Conservation (phyloP, 2,888 invertebrate genomes). For the Sesia bembeciformis region DNA sequence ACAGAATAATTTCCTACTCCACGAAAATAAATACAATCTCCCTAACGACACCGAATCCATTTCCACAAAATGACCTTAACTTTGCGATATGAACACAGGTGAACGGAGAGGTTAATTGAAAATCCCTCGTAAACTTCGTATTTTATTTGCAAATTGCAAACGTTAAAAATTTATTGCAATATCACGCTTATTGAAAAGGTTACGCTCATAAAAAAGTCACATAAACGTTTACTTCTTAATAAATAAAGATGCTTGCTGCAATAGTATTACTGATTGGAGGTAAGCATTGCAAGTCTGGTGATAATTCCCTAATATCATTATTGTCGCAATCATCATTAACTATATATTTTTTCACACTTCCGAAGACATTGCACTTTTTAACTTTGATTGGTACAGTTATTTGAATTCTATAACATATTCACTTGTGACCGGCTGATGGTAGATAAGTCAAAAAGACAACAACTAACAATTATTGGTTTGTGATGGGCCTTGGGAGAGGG, state of each 20-base stretch:
- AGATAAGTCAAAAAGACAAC: no score
- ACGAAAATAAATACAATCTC: slow-evolving; percentile 26
- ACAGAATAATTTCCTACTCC: slow-evolving; percentile 30
- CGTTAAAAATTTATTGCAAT: slow-evolving; percentile 36
- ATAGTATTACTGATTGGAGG: neutral
- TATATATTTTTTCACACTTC: no score
- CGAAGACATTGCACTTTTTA: no score
- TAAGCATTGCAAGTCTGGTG: neutral
- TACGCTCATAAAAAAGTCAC: slow-evolving; percentile 16
- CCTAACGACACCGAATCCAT: slow-evolving; percentile 11
- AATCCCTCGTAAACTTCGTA: slow-evolving; percentile 32
- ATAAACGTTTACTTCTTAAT: neutral
- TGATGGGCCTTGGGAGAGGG: no score
- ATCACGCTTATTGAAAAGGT: slow-evolving; percentile 17
- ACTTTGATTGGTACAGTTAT: no score
- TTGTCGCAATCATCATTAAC: no score
- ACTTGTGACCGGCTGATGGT: no score
- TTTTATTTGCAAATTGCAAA: slow-evolving; percentile 11
- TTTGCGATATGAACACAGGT: slow-evolving; percentile 2
- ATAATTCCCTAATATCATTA: no score
- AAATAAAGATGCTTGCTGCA: neutral
- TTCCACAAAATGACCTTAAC: neutral
- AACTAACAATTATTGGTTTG: no score
- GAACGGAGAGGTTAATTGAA: slow-evolving; percentile 39
- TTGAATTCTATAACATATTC: no score